phyloP scores from a whole-genome alignment of 2,113 vertebrate genomes.

The Anguilla japonica region DNA sequence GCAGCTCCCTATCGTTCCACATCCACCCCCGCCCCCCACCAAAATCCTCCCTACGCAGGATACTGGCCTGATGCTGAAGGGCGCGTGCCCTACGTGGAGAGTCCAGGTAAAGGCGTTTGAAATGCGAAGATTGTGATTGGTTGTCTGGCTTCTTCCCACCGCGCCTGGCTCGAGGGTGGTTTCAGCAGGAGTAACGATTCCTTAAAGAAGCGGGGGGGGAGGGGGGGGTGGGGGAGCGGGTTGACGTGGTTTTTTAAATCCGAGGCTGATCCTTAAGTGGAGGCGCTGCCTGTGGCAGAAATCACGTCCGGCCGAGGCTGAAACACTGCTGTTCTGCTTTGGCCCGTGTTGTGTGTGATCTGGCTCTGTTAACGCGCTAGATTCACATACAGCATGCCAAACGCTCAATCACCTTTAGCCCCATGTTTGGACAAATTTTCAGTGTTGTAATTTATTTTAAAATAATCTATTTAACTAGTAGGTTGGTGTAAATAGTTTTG shows the following conservation, averaged over 20 bases:
- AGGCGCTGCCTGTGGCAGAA: conserved; percentile 31
- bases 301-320: neutral
- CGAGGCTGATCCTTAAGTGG: conserved; percentile 18
- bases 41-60: neutral
- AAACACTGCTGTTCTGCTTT: neutral
- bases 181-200: conserved; percentile 70
- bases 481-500: neutral
- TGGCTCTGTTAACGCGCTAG: neutral
- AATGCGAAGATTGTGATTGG: conserved; percentile 72
- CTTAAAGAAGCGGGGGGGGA: conserved; percentile 65
- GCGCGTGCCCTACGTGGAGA: neutral
- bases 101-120: conserved; percentile 57
- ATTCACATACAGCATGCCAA: neutral
- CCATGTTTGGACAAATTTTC: neutral
- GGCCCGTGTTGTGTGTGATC: neutral
- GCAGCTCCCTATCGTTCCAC: neutral
- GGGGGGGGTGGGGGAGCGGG: neutral
- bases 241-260: conserved; percentile 58
- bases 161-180: conserved; percentile 61
- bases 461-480: neutral
- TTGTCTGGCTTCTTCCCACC: conserved; percentile 65
- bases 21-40: neutral
- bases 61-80: neutral
- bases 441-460: neutral
- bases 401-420: neutral